Evolutionary conservation across 2,113 vertebrate genomes (phyloP).

Genomic region (Acrocephalus kingi): DNA sequence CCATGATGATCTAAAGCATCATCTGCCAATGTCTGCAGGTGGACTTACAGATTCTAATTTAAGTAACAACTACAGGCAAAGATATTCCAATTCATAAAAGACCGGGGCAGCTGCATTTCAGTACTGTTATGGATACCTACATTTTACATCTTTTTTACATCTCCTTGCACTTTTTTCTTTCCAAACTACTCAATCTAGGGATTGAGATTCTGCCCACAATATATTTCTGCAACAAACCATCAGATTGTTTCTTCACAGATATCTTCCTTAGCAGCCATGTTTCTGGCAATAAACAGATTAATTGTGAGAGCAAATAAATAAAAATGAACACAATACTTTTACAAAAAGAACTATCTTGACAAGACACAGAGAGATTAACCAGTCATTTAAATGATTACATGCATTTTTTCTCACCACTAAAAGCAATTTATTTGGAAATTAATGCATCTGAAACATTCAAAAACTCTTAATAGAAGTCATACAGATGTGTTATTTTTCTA

Average conservation of each 20-base stretch:
- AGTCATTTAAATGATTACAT: neutral
- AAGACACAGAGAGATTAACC: neutral
- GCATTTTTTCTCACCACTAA: neutral
- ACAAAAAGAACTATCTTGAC: neutral
- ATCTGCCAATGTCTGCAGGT: neutral
- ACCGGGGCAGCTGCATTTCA: neutral
- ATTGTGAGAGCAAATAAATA: neutral
- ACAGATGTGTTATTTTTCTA: conserved; percentile 38
- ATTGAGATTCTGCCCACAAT: accelerated
- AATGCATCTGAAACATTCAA: neutral
- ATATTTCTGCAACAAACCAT: neutral
- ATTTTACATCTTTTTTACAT: neutral
- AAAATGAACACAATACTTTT: neutral
- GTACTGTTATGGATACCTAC: accelerated
- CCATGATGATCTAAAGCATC: neutral
- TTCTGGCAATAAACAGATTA: neutral
- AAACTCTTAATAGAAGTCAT: neutral
- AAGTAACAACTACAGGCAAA: neutral
- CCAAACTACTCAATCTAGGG: neutral
- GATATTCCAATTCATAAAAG: neutral
- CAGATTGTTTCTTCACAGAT: neutral
- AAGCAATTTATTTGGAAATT: neutral
- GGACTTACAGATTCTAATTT: neutral
- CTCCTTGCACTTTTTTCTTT: neutral
- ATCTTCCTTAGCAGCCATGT: neutral